Conservation (phyloP, 2,113 vertebrate genomes). For the Apus apus region DNA sequence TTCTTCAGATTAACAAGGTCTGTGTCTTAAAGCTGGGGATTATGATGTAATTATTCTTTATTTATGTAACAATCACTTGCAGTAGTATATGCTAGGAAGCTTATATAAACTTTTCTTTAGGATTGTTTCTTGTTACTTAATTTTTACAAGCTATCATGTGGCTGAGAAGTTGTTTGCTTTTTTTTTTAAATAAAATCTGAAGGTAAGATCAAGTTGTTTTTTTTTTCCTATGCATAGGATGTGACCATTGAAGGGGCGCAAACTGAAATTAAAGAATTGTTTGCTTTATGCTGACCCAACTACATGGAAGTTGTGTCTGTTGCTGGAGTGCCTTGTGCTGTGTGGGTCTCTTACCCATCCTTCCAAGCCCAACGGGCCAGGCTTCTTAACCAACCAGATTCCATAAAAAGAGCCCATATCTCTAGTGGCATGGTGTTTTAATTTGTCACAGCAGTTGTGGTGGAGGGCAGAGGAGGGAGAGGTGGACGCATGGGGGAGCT, state of each 20-base stretch:
- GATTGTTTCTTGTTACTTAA: background rate
- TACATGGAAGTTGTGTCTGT: background rate
- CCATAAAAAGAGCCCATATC: background rate
- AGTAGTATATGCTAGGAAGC: background rate
- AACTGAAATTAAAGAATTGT: background rate
- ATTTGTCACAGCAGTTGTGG: accelerated
- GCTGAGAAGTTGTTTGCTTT: background rate
- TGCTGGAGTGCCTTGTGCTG: background rate
- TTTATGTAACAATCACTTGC: background rate
- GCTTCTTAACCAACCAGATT: background rate
- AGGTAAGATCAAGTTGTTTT: background rate
- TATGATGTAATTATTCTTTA: constrained; percentile 14
- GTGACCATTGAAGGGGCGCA: background rate
- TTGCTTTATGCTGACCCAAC: background rate
- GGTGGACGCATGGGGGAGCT: background rate
- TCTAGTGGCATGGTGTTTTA: accelerated
- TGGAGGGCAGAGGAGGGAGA: background rate
- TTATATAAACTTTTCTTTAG: constrained; percentile 1
- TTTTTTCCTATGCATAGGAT: background rate
- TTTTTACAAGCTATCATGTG: background rate
- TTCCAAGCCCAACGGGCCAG: background rate
- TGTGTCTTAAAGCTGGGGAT: background rate
- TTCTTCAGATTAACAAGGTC: background rate
- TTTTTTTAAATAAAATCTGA: background rate
- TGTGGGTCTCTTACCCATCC: background rate